Base-by-base conservation (phyloP, 1,140 invertebrate genomes). In the Drosophila ercepeae region DNA sequence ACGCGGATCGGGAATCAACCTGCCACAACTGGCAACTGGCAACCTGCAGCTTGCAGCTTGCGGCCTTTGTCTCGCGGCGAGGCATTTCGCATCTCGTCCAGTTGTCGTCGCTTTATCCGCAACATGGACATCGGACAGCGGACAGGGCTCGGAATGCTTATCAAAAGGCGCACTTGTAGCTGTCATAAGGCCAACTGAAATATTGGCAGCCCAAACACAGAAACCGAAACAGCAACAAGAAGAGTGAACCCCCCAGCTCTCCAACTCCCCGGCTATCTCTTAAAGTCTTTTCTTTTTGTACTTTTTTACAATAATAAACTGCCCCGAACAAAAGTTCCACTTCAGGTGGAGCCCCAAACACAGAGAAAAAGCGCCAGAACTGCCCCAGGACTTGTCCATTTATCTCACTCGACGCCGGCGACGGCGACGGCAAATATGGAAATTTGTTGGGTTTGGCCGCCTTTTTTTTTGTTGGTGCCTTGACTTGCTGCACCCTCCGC, bases 171-270 rank as follows among this genome's bases (percentile, higher is more conserved):
- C 75, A 70, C 70, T 72, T 84, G 79, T 84, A 84, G 57, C 79
- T 84, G 79, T 84, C 79, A 83, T 83, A 83, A 84, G 81, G 75
- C 65, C 79, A 83, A 75, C 81, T 84, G 67, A 86, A 84, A 79
- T 84, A 83, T 84, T 79, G 71, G 82, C 57, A 52, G 45, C 45
- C 58, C 69, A 44, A 73, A 46, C 27, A 45, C 19, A 57, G 25
- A 32, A 32, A 34, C 32, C 34, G n/a, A 46, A 57, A 27, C 70
- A 39, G 53, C 9, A 61, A 46, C 14, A 52, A 48, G 48, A 60
- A 32, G 9, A 60, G 39, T 32, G 7, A 61, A 16, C 39, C 42
- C 34, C 51, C 52, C 23, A 36, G 9, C 11, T 16, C 29, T 13
- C 14, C 7, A 5, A 0, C 19, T 32, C 21, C 21, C 21, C 21